Base-by-base conservation (phyloP, 2,888 invertebrate species). In the Ophion ellenae region DNA sequence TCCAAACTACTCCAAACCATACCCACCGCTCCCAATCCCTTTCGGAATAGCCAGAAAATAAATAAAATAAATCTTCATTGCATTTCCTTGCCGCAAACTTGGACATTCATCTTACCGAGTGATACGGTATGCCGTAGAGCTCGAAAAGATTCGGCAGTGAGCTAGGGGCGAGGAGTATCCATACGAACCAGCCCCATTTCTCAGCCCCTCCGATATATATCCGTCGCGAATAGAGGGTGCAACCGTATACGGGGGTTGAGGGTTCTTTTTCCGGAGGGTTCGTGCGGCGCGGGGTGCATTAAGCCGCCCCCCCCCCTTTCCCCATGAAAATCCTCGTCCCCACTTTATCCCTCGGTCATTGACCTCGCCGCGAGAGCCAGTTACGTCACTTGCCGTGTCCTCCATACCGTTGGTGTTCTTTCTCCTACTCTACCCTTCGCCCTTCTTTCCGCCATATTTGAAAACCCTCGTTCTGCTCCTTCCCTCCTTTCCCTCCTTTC, bases 281-380 rank as follows among this genome's bases (percentile, higher is more conserved):
- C 89, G 90, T 63, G 89, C 66, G 89, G 89, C 91, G 86, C 89
- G 89, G 92, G 92, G 93, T 93, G 92, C 93, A 91, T 90, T 91
- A 92, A 93, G 93, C 92, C 47, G 2, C 47, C 14, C 7, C 11
- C 47, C 14, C 17, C 17, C 53, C 53, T 4, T 14, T 2, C 53
- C 17, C 11, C 11, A 53, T 53, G 53, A 53, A 53, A 53, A 17
- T 0, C 17, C 17, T 53, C 53, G 5, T 5, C 14, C 53, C 53
- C 53, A 53, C 53, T 53, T 53, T 53, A 53, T 53, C 83, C 93
- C 81, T 92, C 91, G 93, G 93, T 93, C 93, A 90, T 91, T 91
- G 93, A 93, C 93, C 93, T 86, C 90, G 63, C 90, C 89, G 73
- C 63, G 73, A 73, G 91, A 90, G 90, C 90, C 89, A 91, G 92